Conservation (phyloP, 2,888 invertebrate species). For the Spicauda simplicius region DNA sequence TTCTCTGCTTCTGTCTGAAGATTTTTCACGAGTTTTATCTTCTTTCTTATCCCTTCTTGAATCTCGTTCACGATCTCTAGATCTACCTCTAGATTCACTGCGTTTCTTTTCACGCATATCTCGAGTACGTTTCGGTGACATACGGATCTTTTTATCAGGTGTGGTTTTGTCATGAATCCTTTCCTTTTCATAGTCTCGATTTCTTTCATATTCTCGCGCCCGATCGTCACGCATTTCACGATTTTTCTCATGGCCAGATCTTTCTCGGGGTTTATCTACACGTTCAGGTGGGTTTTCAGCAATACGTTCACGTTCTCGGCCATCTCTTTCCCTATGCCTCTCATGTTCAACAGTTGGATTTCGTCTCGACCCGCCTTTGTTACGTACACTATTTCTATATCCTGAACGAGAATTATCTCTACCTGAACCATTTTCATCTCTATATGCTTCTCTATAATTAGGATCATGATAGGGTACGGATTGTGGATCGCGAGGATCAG, state of each 20-base stretch:
- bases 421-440: conserved; percentile 63
- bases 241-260: conserved; percentile 63
- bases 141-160: conserved; percentile 70
- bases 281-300: conserved; percentile 70
- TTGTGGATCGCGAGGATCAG: conserved; percentile 64
- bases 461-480: conserved; percentile 67
- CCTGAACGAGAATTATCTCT: conserved; percentile 65
- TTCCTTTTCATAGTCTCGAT: conserved; percentile 68
- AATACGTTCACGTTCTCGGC: conserved; percentile 70
- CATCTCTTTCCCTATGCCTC: conserved; percentile 73
- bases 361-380: conserved; percentile 65
- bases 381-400: conserved; percentile 62
- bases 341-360: conserved; percentile 69
- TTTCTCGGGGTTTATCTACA: conserved; percentile 72
- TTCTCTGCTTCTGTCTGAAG: conserved; percentile 77
- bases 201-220: conserved; percentile 61
- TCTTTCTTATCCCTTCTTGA: conserved; percentile 82
- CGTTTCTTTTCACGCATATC: conserved; percentile 73
- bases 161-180: conserved; percentile 67
- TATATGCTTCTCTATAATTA: conserved; percentile 68
- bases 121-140: conserved; percentile 70
- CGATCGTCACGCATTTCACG: conserved; percentile 64
- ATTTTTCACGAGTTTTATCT: conserved; percentile 71
- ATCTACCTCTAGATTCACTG: conserved; percentile 76
- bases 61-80: conserved; percentile 80